Evolutionary conservation across 35 echinoderm and acorn worm genomes (phyloP), one percentile per base, ranked within the genome.

Genomic region (Eucidaris tribuloides): DNA sequence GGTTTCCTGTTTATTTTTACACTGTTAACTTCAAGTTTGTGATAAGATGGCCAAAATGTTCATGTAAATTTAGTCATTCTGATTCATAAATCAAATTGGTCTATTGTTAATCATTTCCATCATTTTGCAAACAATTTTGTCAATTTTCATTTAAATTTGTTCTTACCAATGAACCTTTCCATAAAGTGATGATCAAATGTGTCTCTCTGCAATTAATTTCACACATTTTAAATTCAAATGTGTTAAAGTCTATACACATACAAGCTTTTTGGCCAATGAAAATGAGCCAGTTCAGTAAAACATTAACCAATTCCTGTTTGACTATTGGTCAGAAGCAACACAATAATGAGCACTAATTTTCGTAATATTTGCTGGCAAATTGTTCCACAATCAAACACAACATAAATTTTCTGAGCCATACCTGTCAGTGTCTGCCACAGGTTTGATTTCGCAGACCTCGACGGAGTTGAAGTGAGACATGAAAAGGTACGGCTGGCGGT

Each of bases 381-480:
- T 78, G 13, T 66, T 14, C 11, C 11, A 28, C 13, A 9, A 14
- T 32, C 9, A 66, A 28, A 11, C 9, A 13, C 43, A 45, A 14
- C n/a, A 25, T 27, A 36, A 36, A 35, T 71, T 71, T 0, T 19
- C 27, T 71, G 24, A 28, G 46, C 7, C 84, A 82, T 48, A 92
- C 90, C 90, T 86, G 43, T 89, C 82, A 49, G 71, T 28, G 19
- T 86, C 27, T 36, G 57, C 56, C 1, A 80, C 33, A 49, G 89
- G 83, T 65, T 89, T 99, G 20, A 99, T 99, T 38, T 99, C 90
- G 39, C 88, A 83, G 2, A 99, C 96, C 65, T 99, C 96, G 41
- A 99, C 58, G 15, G 90, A 99, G 40, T 99, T 99, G 70, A 99
- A 93, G 58, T 93, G 90, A 2, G 83, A 85, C 63, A 99, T 87